Evolutionary conservation across 2,888 invertebrate species (phyloP).

Genomic region (Tetropium fuscum): DNA sequence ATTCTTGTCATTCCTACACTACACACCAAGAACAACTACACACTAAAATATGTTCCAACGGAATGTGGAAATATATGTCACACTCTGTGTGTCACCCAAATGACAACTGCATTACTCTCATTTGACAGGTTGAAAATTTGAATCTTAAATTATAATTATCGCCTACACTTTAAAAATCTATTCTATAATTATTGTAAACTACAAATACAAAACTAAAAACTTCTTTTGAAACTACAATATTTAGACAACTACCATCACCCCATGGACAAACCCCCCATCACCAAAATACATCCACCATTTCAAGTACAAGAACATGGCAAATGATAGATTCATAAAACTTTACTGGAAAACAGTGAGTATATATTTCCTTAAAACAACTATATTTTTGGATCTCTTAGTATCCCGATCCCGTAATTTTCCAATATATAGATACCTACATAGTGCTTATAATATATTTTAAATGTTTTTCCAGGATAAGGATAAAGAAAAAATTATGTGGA

Average conservation of each 20-base stretch:
- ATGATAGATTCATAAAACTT: constrained; percentile 42
- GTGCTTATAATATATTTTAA: constrained; percentile 34
- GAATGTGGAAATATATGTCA: too few relatives aligned
- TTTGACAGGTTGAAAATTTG: too few relatives aligned
- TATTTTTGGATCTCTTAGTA: not conserved
- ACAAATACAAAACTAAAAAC: too few relatives aligned
- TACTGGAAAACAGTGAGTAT: constrained; percentile 58
- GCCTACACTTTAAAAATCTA: too few relatives aligned
- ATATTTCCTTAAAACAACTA: not conserved
- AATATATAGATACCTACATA: not conserved
- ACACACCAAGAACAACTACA: too few relatives aligned
- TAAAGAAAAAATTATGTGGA: constrained; percentile 80
- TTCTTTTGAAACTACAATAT: too few relatives aligned
- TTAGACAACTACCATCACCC: constrained; percentile 53
- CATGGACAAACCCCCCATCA: constrained; percentile 52
- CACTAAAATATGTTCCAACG: too few relatives aligned
- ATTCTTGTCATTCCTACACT: too few relatives aligned
- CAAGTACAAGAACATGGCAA: constrained; percentile 33
- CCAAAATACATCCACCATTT: constrained; percentile 36
- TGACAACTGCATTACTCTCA: too few relatives aligned
- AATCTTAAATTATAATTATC: too few relatives aligned
- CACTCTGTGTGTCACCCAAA: too few relatives aligned
- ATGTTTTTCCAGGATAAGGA: constrained; percentile 71
- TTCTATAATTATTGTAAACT: too few relatives aligned
- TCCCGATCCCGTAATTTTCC: not conserved